Conservation (phyloP, 2,888 invertebrate species). For the Caenorhabditis angaria region DNA sequence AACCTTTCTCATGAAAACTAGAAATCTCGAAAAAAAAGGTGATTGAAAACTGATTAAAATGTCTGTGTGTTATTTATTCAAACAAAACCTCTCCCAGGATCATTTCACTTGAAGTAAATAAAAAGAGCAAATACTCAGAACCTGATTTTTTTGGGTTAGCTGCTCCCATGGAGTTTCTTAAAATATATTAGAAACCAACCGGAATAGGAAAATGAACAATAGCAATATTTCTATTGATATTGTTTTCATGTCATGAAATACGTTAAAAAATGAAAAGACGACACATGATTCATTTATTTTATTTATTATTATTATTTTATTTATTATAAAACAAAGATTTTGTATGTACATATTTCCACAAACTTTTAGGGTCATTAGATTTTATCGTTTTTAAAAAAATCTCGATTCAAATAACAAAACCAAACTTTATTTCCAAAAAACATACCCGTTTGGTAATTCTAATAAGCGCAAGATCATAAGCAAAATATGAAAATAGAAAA, state of each 20-base stretch:
- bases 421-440: background rate
- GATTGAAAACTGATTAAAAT: conserved; percentile 2
- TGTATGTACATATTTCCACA: too few species aligned
- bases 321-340: background rate
- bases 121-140: too few species aligned
- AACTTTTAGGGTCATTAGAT: background rate
- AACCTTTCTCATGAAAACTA: background rate
- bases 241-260: too few species aligned
- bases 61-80: background rate
- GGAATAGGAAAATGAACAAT: too few species aligned
- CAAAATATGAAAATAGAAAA: background rate
- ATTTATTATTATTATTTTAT: too few species aligned
- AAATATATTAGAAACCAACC: too few species aligned
- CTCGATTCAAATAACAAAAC: too few species aligned
- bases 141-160: too few species aligned
- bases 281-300: background rate
- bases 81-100: background rate
- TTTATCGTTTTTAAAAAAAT: background rate
- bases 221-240: too few species aligned
- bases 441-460: background rate
- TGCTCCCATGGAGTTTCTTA: too few species aligned
- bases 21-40: background rate
- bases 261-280: background rate
- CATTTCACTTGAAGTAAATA: background rate
- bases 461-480: background rate